Evolutionary conservation across 2,888 invertebrate species (phyloP).

Genomic region (Noctua janthe): DNA sequence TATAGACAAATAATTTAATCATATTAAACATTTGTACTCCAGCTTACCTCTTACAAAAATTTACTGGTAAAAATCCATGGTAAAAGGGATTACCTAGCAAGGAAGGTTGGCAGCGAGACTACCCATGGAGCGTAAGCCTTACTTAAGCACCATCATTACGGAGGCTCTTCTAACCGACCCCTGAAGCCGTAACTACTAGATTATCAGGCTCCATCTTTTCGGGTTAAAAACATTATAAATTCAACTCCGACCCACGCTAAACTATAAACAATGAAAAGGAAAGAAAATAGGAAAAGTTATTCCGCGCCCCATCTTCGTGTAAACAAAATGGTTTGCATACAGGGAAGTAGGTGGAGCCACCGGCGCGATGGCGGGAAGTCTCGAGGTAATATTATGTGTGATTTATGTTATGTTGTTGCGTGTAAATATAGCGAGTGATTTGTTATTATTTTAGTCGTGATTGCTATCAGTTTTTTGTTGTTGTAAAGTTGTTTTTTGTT

Average conservation of each 20-base stretch:
- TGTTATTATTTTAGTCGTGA: conserved; percentile 48
- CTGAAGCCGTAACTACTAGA: neutral
- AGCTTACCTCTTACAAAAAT: no score
- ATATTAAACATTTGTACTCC: no score
- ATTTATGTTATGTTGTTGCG: conserved; percentile 44
- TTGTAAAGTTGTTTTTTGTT: conserved; percentile 10
- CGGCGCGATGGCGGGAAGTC: conserved; percentile 33
- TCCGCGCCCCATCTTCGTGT: conserved; percentile 65
- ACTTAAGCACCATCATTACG: neutral
- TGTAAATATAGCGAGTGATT: conserved; percentile 42
- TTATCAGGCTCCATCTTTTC: conserved; percentile 26
- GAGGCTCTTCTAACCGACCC: neutral
- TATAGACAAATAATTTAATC: no score
- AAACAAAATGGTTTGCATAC: conserved; percentile 74
- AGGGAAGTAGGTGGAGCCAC: conserved; percentile 55
- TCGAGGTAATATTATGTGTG: conserved; percentile 46
- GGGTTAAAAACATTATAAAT: conserved; percentile 34
- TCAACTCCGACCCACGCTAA: conserved; percentile 33
- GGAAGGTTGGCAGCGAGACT: neutral
- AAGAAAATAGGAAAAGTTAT: conserved; percentile 75
- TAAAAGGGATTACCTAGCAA: neutral
- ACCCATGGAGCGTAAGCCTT: neutral
- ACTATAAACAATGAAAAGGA: conserved; percentile 55
- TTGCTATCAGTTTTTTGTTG: conserved; percentile 27
- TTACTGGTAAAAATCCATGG: no score